Conservation (phyloP, 2,113 vertebrate genomes). For the Chaetura pelagica region DNA sequence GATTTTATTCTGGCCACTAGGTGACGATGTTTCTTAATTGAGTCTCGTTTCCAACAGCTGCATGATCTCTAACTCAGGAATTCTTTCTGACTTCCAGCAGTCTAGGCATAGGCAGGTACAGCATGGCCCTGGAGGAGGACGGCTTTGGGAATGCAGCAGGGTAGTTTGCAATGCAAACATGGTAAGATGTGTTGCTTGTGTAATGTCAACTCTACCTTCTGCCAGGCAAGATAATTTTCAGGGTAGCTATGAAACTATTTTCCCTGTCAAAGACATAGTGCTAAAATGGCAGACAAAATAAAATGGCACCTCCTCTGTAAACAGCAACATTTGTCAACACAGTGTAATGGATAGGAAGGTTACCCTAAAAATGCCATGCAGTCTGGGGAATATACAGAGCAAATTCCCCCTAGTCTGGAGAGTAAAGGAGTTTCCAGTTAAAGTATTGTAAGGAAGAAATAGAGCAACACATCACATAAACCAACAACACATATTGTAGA, state of each 20-base stretch:
- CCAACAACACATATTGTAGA: not conserved
- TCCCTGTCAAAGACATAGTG: not conserved
- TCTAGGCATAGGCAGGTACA: not conserved
- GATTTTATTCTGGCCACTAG: constrained; percentile 2
- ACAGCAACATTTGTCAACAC: not conserved
- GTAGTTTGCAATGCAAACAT: not conserved
- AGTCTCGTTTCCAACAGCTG: not conserved
- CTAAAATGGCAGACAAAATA: not conserved
- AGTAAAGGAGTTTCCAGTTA: not conserved
- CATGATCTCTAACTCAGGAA: not conserved
- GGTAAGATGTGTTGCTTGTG: not conserved
- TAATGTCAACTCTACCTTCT: not conserved
- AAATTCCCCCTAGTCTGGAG: not conserved
- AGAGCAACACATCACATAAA: not conserved
- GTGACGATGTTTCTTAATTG: constrained; percentile 32
- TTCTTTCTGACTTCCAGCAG: not conserved
- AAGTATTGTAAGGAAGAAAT: not conserved
- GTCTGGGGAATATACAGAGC: not conserved
- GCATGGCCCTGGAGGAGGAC: not conserved
- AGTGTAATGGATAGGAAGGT: not conserved
- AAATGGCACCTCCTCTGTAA: not conserved
- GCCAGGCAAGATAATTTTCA: not conserved
- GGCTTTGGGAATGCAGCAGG: not conserved
- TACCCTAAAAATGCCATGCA: not conserved
- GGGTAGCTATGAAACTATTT: not conserved